Base-by-base conservation (phyloP, 2,797 vertebrate species). In the Chaetodon trifasciatus region DNA sequence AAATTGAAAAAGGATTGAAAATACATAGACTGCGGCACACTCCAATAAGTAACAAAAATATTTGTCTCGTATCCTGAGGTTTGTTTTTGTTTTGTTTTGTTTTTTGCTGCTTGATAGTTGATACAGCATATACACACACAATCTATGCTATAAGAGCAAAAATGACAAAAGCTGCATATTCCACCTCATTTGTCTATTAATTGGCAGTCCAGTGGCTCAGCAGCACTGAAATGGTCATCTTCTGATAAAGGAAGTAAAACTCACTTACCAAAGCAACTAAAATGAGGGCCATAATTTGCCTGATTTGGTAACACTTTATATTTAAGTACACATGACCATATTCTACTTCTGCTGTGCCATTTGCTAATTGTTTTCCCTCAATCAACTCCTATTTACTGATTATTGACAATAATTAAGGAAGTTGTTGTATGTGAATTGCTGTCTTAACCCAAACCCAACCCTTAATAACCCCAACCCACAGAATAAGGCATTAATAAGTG, bases 171-270 rank as follows among this genome's bases (percentile, higher is more conserved):
- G 40, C 42, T 74, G 56, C 76, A 80, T 60, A 82, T 77, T 77
- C 24, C 32, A 9, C 5, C 13, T 64, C 23, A 80, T 73, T 71
- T 21, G 13, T 74, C 58, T 74, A 65, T 63, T 78, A 79, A 75
- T 76, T 83, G 70, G 66, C 69, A 68, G 46, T 47, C 16, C 57
- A 44, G 46, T 55, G 44, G 63, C 28, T 72, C 74, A 63, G 61
- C 52, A 78, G 76, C 12, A 28, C 21, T 55, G 47, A 19, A 23
- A 11, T 23, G 23, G 23, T 64, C 56, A 37, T 52, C 24, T 9
- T 55, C 44, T 75, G 67, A 81, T 70, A 69, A 86, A 40, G 2
- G 58, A 58, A 73, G 60, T 82, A 79, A 82, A 77, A 79, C 74
- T 69, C 37, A 76, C 32, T 72, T 35, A 72, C n/a, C 40, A 66